Base-by-base conservation (phyloP, 2,888 invertebrate species). In the Hirtodrosophila alboralis region DNA sequence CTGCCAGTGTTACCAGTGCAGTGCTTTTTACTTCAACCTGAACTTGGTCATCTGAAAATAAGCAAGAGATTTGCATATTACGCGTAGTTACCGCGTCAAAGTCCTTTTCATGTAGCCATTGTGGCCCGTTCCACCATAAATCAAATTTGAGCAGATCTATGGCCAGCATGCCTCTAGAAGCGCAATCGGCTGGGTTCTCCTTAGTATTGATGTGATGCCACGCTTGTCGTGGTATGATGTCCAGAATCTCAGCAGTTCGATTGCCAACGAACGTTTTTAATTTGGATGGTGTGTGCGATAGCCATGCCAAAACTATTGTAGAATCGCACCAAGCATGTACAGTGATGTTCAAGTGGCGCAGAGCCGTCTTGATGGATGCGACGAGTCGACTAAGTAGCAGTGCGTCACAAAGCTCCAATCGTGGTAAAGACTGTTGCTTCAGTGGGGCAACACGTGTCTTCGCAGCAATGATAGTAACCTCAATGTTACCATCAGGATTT, bases 371-470 rank as follows among this genome's bases (percentile, higher is more conserved):
- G n/a, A 33, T 44, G 1, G 16, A 23, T 33, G n/a, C 34, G n/a
- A 34, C 16, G 2, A 44, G 31, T 31, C 31, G 33, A 9, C 33
- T 33, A 1, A 44, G 13, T 4, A 44, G 8, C 6, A 31, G 1
- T 13, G 31, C 13, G 1, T 13, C 31, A 3, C 13, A 31, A n/a
- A 38, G 38, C 9, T 38, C 23, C 26, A 38, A 23, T 3, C 38
- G 38, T 3, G 13, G 26, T 1, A 38, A 5, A 4, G 30, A 28
- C 21, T 38, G 38, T 27, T 47, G 36, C 21, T 48, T 48, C 1
- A 49, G 34, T 9, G 30, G 49, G 7, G 49, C 38, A 38, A 49
- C 49, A 26, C 48, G 10, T 28, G 36, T 48, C 6, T 37, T 48
- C 3, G 48, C 37, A 18, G 37, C 12, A 6, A 37, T 28, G 2